These are phyloP conservation scores for Ophion ellenae DNA, from an alignment of 2,888 invertebrate species.

Conservation along the genomic window DNA sequence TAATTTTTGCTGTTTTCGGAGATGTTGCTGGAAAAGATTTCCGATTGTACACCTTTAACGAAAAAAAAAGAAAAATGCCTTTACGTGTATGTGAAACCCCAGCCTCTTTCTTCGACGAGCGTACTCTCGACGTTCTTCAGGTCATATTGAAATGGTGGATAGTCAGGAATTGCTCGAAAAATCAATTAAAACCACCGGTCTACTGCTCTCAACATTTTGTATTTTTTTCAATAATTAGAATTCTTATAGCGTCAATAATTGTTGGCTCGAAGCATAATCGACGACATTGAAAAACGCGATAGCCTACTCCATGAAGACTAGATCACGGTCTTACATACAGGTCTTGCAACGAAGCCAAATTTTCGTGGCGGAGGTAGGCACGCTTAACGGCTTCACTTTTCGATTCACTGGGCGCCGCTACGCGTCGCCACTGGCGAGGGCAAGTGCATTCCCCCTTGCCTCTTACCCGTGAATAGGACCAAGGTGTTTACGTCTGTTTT, in stretches of 20 bases:
- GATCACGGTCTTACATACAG: no score
- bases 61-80: conserved; percentile 38
- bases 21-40: background rate
- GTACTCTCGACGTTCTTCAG: conserved; percentile 43
- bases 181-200: conserved; percentile 50
- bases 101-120: conserved; percentile 27
- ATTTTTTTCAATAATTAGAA: conserved; percentile 37
- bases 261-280: conserved; percentile 69
- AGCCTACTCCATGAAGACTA: background rate
- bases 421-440: no score
- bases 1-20: background rate
- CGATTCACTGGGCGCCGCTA: no score
- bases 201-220: conserved; percentile 71
- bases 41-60: background rate
- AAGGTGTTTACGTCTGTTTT: no score
- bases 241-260: conserved; percentile 60
- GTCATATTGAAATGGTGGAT: conserved; percentile 67
- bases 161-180: conserved; percentile 58
- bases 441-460: no score
- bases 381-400: no score
- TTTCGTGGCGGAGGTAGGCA: no score
- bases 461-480: no score
- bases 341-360: no score
- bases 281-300: conserved; percentile 69
- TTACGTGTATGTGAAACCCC: conserved; percentile 33